A percentile compares a stretch with the other conserved stretches of the same genome.
phyloP scores from a whole-genome alignment of 2,888 invertebrate species.

The Chrysolina americana region DNA sequence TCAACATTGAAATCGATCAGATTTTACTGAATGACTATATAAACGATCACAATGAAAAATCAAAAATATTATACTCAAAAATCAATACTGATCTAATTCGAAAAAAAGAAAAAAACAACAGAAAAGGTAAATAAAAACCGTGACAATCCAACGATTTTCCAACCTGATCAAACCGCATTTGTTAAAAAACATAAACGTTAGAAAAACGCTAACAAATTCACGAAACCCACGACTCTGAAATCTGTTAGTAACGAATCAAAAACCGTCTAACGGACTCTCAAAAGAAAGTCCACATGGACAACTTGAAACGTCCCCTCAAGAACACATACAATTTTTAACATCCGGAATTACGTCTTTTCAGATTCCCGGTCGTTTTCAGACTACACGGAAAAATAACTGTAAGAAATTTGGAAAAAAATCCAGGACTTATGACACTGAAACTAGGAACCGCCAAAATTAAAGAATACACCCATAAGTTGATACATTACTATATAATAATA shows the following conservation, averaged over 20 bases:
- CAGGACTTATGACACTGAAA: not conserved
- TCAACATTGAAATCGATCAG: not conserved
- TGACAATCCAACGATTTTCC: not conserved
- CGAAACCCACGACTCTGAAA: too few relatives aligned
- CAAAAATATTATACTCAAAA: not conserved
- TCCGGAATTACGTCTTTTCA: not conserved
- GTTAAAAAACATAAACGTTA: not conserved
- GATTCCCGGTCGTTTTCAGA: not conserved
- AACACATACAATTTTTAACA: not conserved
- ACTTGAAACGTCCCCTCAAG: not conserved
- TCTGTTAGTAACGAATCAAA: not conserved
- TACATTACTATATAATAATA: too few relatives aligned
- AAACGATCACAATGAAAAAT: not conserved
- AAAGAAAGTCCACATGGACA: too few relatives aligned
- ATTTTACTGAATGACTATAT: not conserved
- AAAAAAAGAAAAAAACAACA: not conserved
- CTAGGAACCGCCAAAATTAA: too few relatives aligned
- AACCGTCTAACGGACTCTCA: not conserved
- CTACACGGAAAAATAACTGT: constrained; percentile 5
- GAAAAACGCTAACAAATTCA: not conserved
- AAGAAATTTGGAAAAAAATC: not conserved
- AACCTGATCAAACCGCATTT: not conserved
- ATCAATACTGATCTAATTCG: not conserved
- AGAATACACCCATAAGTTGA: too few relatives aligned
- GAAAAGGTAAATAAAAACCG: not conserved